A percentile compares a stretch with the other conserved stretches of the same genome.
phyloP scores from a whole-genome alignment of 2,888 invertebrate genomes.

The Callyntrura sp. region DNA sequence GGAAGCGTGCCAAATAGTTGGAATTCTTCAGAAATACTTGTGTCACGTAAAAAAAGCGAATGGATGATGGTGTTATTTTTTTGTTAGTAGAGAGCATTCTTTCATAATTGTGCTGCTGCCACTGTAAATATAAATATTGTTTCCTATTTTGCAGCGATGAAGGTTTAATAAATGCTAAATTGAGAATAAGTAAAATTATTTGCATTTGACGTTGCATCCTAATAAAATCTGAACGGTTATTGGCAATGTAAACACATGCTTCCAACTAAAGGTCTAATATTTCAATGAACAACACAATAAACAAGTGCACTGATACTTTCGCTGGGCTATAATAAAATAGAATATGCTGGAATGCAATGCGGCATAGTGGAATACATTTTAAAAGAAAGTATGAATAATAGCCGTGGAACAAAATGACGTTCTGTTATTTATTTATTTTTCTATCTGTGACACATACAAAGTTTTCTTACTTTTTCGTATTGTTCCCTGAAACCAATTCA shows the following conservation, averaged over 20 bases:
- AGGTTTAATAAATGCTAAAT: neutral
- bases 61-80: neutral
- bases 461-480: neutral
- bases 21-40: neutral
- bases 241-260: neutral
- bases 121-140: too few relatives aligned
- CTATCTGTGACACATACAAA: neutral
- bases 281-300: too few relatives aligned
- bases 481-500: too few relatives aligned
- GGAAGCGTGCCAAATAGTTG: slow-evolving; percentile 53
- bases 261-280: neutral
- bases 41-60: slow-evolving; percentile 9
- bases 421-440: neutral
- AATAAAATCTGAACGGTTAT: neutral
- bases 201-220: neutral
- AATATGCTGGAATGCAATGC: neutral
- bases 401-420: too few relatives aligned
- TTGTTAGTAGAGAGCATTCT: neutral
- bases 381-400: too few relatives aligned
- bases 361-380: neutral
- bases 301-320: too few relatives aligned
- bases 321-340: too few relatives aligned
- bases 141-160: neutral
- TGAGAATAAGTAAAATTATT: neutral
- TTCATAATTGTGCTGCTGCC: neutral